Evolutionary conservation across 92 coral and sea anemone genomes (phyloP), one percentile per base, ranked within the genome.

Genomic region (Palythoa grandiflora): DNA sequence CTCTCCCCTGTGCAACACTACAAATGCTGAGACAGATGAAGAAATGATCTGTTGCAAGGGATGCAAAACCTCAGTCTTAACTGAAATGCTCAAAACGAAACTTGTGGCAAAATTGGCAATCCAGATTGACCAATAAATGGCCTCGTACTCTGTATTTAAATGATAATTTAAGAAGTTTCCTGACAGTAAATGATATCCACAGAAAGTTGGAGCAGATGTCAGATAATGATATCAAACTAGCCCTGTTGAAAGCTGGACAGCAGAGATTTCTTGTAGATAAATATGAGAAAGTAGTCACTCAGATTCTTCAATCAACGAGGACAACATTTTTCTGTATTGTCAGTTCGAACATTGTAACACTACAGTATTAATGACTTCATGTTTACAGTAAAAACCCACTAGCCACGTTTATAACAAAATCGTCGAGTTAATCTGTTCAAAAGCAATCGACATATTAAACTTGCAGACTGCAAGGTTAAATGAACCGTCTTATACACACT

Each of bases 91-190:
- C 68, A 60, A 63, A 63, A n/a, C 70, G 1, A 3, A 16, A 63
- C 70, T 63, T 63, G 70, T 63, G 70, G 70, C 70, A n/a, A 53
- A 63, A 63, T 1, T 63, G 70, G 11, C 28, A 63, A 63, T 63
- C 35, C 70, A 63, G 20, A 63, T 63, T 63, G 28, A 11, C 70
- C 68, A 60, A 60, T 4, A 63, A 19, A 63, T 15, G 19, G 70
- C 16, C 35, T 63, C 28, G 70, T 63, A 63, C 70, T 63, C 20
- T 14, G 70, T 7, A 63, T 63, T 63, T 28, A 16, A 16, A 63
- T 63, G 20, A 63, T 63, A 63, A 1, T 10, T 63, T 63, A 60
- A 1, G 12, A 53, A 9, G 70, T 63, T 63, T 6, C 70, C 2
- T 63, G 28, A 63, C 28, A 63, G 20, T 15, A 10, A 63, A 63